Evolutionary conservation across 2,888 invertebrate genomes (phyloP).

Genomic region (Helicoverpa assulta): DNA sequence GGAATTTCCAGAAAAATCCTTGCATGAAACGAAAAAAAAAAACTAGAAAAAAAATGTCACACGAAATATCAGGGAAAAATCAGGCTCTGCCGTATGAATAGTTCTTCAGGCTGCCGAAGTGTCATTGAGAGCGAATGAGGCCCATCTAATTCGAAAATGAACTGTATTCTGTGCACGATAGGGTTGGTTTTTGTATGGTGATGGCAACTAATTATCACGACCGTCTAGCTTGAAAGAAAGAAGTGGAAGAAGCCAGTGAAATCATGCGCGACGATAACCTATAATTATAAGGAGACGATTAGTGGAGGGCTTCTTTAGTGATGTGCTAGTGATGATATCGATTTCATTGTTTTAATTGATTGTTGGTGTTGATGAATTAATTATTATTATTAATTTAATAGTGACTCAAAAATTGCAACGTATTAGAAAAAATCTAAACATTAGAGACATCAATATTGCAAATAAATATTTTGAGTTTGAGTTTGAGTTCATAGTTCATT

Average conservation of each 20-base stretch:
- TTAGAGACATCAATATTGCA: too few relatives aligned
- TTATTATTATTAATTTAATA: too few relatives aligned
- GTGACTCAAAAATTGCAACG: too few relatives aligned
- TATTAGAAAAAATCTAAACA: too few relatives aligned
- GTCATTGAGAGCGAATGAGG: slow-evolving; percentile 70
- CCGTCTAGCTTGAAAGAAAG: slow-evolving; percentile 70
- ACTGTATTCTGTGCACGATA: slow-evolving; percentile 41
- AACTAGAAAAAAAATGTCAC: slow-evolving; percentile 63
- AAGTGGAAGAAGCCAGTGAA: slow-evolving; percentile 79
- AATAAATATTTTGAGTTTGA: too few relatives aligned
- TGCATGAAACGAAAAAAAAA: slow-evolving; percentile 51
- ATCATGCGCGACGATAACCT: slow-evolving; percentile 80
- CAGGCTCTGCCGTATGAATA: slow-evolving; percentile 72
- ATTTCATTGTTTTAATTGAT: slow-evolving; percentile 11
- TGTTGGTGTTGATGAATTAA: not conserved
- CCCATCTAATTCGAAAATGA: slow-evolving; percentile 41
- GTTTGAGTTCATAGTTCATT: too few relatives aligned
- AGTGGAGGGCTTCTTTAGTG: slow-evolving; percentile 71
- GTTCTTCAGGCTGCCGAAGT: slow-evolving; percentile 73
- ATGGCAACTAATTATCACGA: slow-evolving; percentile 73
- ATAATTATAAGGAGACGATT: slow-evolving; percentile 80
- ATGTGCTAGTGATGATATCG: slow-evolving; percentile 50
- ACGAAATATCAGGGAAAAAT: slow-evolving; percentile 69
- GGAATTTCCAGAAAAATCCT: slow-evolving; percentile 57
- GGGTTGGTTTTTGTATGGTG: slow-evolving; percentile 50